A percentile compares a stretch with the other conserved stretches of the same genome.
Evolutionary conservation across 2,888 invertebrate genomes (phyloP).

Genomic region (Agriopis leucophaearia): DNA sequence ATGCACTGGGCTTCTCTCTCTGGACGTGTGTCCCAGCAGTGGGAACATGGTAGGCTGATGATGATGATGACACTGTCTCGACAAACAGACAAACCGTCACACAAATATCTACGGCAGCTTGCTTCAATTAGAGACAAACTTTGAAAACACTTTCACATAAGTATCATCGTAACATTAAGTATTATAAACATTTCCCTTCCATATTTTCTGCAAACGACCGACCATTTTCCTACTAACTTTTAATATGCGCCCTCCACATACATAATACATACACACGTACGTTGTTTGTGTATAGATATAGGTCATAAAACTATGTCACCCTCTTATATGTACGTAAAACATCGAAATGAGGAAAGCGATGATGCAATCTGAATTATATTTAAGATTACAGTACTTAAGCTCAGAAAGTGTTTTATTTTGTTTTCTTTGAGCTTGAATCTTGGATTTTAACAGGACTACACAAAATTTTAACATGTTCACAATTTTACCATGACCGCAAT

Average conservation of each 20-base stretch:
- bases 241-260: slow-evolving; percentile 13
- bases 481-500: too few species aligned
- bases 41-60: too few species aligned
- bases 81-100: too few species aligned
- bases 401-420: too few species aligned
- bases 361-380: slow-evolving; percentile 6
- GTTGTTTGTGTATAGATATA: background rate
- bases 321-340: slow-evolving; percentile 30
- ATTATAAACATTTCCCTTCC: slow-evolving; percentile 2
- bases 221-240: slow-evolving; percentile 19
- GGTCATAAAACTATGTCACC: slow-evolving; percentile 33
- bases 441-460: too few species aligned
- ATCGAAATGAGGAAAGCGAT: slow-evolving; percentile 24
- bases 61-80: too few species aligned
- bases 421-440: too few species aligned
- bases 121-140: background rate
- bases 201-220: slow-evolving; percentile 9
- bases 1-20: too few species aligned
- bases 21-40: too few species aligned
- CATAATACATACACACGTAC: background rate
- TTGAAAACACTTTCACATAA: background rate
- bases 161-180: background rate
- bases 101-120: background rate
- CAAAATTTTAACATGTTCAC: too few species aligned
- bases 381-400: too few species aligned